Evolutionary conservation across 2,113 vertebrate genomes (phyloP).

Genomic region (Cervus canadensis): DNA sequence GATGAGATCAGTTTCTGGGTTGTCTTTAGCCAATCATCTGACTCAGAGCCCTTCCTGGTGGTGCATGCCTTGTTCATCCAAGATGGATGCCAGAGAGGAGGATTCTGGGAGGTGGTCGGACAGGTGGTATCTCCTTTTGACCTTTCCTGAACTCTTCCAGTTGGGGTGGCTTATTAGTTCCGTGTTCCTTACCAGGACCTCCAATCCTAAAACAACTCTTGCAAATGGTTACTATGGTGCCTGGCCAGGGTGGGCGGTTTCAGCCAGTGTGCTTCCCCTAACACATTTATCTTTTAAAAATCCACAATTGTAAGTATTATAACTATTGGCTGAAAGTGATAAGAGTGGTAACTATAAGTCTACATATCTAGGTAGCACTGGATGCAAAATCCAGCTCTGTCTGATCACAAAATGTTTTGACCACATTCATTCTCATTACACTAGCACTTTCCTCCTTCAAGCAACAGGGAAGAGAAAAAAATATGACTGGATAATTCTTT

Average conservation of each 20-base stretch:
- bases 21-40: not conserved
- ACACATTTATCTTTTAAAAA: not conserved
- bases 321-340: not conserved
- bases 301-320: not conserved
- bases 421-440: not conserved
- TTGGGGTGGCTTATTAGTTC: not conserved
- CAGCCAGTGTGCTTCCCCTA: not conserved
- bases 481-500: not conserved
- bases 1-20: not conserved
- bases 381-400: not conserved
- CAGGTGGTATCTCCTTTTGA: not conserved
- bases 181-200: not conserved
- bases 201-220: not conserved
- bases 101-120: not conserved
- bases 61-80: not conserved
- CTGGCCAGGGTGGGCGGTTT: not conserved
- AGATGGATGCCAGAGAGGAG: not conserved
- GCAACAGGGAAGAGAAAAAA: not conserved
- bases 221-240: not conserved
- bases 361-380: not conserved
- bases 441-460: not conserved
- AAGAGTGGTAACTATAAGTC: not conserved
- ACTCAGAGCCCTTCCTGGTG: not conserved
- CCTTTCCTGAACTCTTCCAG: not conserved
- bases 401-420: not conserved